Percentiles rank a stretch among this genome's conserved stretches.
These are phyloP conservation scores for Trachymyrmex cornetzi DNA, from an alignment of 1,140 invertebrate species.

Conservation along the genomic window DNA sequence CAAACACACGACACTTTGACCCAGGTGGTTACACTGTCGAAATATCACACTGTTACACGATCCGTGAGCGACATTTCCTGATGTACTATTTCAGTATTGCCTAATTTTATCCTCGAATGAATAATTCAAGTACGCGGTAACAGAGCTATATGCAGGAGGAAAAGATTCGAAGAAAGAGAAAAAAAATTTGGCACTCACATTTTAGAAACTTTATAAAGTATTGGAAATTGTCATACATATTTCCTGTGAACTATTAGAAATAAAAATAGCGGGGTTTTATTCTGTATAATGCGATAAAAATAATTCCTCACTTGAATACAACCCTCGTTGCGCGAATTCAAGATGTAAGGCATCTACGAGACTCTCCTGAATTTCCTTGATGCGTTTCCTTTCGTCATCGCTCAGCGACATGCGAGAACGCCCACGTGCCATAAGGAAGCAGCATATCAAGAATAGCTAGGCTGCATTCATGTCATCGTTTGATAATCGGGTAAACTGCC, in stretches of 20 bases:
- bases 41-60: background rate
- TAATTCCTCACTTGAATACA: background rate
- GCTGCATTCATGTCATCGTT: constrained; percentile 38
- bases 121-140: background rate
- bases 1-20: constrained; percentile 10
- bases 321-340: background rate
- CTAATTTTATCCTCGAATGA: constrained; percentile 25
- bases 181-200: background rate
- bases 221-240: background rate
- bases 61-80: background rate
- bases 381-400: background rate
- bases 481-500: constrained; percentile 41
- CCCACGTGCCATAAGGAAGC: constrained; percentile 23
- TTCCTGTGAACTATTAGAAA: background rate
- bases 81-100: constrained; percentile 9
- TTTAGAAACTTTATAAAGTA: background rate
- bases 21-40: background rate
- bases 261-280: background rate
- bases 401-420: constrained; percentile 18
- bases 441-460: constrained; percentile 28
- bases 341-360: background rate
- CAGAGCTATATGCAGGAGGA: background rate
- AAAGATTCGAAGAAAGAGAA: background rate
- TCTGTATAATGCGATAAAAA: background rate
- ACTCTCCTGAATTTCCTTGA: background rate